These are phyloP conservation scores for Macaria notata DNA, from an alignment of 2,888 invertebrate genomes.

Conservation along the genomic window DNA sequence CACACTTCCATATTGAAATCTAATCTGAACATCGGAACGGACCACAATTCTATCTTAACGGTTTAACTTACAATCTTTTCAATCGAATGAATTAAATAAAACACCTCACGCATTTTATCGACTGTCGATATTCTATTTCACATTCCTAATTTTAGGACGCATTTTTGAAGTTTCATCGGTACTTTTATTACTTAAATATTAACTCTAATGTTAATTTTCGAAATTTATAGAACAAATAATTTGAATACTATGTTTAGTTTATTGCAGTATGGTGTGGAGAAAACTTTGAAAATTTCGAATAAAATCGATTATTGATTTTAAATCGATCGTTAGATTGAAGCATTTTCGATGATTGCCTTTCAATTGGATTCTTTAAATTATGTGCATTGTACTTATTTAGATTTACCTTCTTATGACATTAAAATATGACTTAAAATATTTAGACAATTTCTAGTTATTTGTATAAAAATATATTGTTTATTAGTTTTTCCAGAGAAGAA, in stretches of 20 bases:
- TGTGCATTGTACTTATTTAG: background rate
- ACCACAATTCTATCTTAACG: slow-evolving; percentile 38
- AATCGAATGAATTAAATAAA: slow-evolving; percentile 39
- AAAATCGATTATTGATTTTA: slow-evolving; percentile 19
- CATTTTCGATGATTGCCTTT: background rate
- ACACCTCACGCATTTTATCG: slow-evolving; percentile 39
- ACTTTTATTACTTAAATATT: slow-evolving; percentile 3
- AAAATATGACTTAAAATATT: background rate
- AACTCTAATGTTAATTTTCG: background rate
- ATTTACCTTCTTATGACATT: background rate
- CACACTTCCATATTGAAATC: slow-evolving; percentile 41
- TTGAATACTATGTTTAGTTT: slow-evolving; percentile 7
- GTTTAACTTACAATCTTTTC: slow-evolving; percentile 41
- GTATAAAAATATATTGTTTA: background rate
- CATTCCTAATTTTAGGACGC: slow-evolving; percentile 25
- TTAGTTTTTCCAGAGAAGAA: no score
- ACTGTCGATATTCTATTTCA: slow-evolving; percentile 26
- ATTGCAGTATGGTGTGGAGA: slow-evolving; percentile 6
- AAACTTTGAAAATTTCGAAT: slow-evolving; percentile 9
- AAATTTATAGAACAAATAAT: slow-evolving; percentile 5
- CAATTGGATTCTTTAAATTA: background rate
- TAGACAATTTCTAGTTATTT: background rate
- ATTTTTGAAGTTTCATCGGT: slow-evolving; percentile 7
- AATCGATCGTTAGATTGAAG: slow-evolving; percentile 11
- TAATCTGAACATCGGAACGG: slow-evolving; percentile 41